Base-by-base conservation (phyloP, 2,113 vertebrate genomes). In the Chrysemys picta region DNA sequence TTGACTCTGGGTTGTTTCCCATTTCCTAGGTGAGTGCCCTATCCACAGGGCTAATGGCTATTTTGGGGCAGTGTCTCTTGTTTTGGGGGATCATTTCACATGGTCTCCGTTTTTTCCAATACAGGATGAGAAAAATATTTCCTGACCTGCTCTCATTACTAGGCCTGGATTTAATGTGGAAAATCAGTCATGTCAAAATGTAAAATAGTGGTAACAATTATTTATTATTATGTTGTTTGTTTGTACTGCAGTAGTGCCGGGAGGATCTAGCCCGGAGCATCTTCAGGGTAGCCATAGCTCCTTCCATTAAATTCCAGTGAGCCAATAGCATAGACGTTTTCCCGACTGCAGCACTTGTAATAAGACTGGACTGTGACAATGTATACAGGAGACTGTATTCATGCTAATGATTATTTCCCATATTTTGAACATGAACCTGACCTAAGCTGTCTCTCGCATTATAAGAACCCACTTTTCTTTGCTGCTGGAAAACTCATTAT, bases 301-400 rank as follows among this genome's bases (percentile, higher is more conserved):
- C 50, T 93, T 65, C 52, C 81, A 52, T 91, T 90, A 92, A 38
- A 8, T 91, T 79, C 35, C 83, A 24, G 59, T 89, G 86, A 94
- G 52, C 52, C 62, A 56, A 4, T 22, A 87, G 27, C 21, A 85
- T 90, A 93, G 92, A 78, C 57, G 1, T n/a, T 25, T 83, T 93
- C 21, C 52, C 0, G 2, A 4, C 31, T 56, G 31, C 31, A 52
- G n/a, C 90, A 90, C 59, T 29, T 17, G 88, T 92, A 31, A 35
- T 42, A 75, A 50, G 59, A 84, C 21, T 3, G 93, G 87, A 6
- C 4, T 88, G 25, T 88, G 25, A 4, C 27, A 5, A 59, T 62
- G 8, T 75, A 45, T 54, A 29, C 13, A 13, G 1, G 6, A 91
- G 14, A 45, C 89, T 45, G 13, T 94, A 1, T 82, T 96, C 6